Conservation (phyloP, 2,888 invertebrate species). For the Deilephila elpenor region DNA sequence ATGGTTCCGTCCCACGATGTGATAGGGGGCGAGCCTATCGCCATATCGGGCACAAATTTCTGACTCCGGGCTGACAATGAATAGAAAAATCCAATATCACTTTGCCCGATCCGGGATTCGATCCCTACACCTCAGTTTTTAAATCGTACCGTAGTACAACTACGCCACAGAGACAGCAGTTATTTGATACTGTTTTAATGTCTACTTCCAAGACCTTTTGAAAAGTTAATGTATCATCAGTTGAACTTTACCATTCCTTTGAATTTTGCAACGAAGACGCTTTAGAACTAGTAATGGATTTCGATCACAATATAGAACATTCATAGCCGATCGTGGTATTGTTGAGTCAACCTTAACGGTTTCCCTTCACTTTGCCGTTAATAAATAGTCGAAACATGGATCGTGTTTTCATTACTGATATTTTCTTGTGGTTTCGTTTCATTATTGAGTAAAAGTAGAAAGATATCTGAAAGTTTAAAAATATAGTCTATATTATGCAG, state of each 20-base stretch:
- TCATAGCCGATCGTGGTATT: slow-evolving; percentile 1
- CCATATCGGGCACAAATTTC: too few species aligned
- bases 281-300: not conserved
- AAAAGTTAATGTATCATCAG: not conserved
- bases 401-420: not conserved
- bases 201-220: not conserved
- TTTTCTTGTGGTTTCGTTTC: not conserved
- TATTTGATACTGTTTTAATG: slow-evolving; percentile 6
- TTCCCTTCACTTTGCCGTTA: slow-evolving; percentile 18
- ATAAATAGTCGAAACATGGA: slow-evolving; percentile 4
- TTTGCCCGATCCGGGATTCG: too few species aligned
- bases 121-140: too few species aligned
- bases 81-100: too few species aligned
- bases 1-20: too few species aligned
- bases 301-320: slow-evolving; percentile 10
- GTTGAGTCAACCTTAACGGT: slow-evolving; percentile 18
- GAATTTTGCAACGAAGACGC: slow-evolving; percentile 1
- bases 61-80: too few species aligned
- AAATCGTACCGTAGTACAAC: too few species aligned
- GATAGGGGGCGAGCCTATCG: too few species aligned
- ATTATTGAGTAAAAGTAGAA: not conserved
- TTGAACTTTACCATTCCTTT: slow-evolving; percentile 7
- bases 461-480: not conserved
- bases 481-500: too few species aligned
- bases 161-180: too few species aligned